These are phyloP conservation scores for Teinopalpus imperialis DNA, from an alignment of 2,888 invertebrate genomes.

Conservation along the genomic window DNA sequence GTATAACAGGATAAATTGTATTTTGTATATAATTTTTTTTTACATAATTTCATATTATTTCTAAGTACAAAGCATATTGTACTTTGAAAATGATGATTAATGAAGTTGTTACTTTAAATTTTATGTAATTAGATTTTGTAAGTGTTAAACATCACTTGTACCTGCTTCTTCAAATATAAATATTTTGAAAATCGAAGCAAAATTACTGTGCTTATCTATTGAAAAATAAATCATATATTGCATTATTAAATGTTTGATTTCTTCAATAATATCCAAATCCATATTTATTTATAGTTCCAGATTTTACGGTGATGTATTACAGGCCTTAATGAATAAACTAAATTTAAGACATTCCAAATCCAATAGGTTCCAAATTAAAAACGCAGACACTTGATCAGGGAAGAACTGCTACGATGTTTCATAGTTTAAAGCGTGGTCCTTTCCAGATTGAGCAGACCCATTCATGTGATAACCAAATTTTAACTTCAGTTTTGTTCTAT, in stretches of 20 bases:
- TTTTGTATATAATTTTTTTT: slow-evolving; percentile 32
- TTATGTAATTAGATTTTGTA: slow-evolving; percentile 60
- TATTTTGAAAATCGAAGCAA: slow-evolving; percentile 80
- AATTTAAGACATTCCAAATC: too few relatives aligned
- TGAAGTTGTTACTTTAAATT: slow-evolving; percentile 44
- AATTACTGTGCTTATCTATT: slow-evolving; percentile 80
- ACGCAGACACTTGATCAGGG: too few relatives aligned
- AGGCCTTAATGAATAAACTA: too few relatives aligned
- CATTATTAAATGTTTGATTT: slow-evolving; percentile 38
- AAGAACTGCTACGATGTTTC: too few relatives aligned
- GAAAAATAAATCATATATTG: slow-evolving; percentile 79
- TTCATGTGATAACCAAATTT: too few relatives aligned
- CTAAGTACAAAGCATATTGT: slow-evolving; percentile 36
- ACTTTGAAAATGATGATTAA: slow-evolving; percentile 46
- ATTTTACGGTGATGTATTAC: too few relatives aligned
- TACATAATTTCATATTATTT: slow-evolving; percentile 29
- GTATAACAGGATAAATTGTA: slow-evolving; percentile 33
- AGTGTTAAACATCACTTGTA: slow-evolving; percentile 79
- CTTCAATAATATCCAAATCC: too few relatives aligned
- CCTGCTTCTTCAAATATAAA: slow-evolving; percentile 76
- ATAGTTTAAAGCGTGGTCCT: too few relatives aligned
- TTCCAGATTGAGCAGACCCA: too few relatives aligned
- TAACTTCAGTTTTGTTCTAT: too few relatives aligned
- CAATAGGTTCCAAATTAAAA: too few relatives aligned
- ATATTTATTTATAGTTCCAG: too few relatives aligned